A percentile compares a stretch with the other conserved stretches of the same genome.
Conservation (phyloP, 2,113 vertebrate genomes). For the Plectropomus leopardus region DNA sequence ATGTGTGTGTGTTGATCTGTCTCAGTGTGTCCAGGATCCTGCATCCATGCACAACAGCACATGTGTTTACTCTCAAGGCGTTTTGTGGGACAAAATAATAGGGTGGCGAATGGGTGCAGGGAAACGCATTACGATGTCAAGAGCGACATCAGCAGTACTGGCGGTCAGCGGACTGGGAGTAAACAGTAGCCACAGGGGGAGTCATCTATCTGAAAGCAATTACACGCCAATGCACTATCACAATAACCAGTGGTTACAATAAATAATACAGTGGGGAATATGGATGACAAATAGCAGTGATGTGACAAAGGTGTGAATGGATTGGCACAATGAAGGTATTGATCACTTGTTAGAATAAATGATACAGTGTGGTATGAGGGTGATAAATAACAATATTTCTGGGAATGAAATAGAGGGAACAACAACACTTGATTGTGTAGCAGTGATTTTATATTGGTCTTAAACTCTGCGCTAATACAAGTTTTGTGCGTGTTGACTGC, state of each 20-base stretch:
- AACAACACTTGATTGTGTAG: neutral
- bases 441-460: conserved; percentile 6
- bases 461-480: neutral
- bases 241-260: conserved; percentile 64
- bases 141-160: conserved; percentile 23
- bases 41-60: conserved; percentile 22
- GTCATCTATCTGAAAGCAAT: conserved; percentile 70
- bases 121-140: conserved; percentile 57
- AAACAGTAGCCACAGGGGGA: conserved; percentile 57
- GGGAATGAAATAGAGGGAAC: conserved; percentile 15
- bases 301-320: conserved; percentile 45
- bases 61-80: conserved; percentile 77
- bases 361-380: neutral
- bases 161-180: conserved; percentile 31
- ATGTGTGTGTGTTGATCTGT: neutral
- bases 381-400: conserved; percentile 26
- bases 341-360: conserved; percentile 56
- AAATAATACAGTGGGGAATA: conserved; percentile 58
- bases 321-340: conserved; percentile 27
- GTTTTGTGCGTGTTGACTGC: neutral
- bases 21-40: conserved; percentile 12
- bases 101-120: neutral
- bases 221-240: conserved; percentile 53
- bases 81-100: conserved; percentile 56
- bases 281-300: conserved; percentile 37